Evolutionary conservation across 1,140 invertebrate genomes (phyloP).

Genomic region (Dreissena polymorpha): DNA sequence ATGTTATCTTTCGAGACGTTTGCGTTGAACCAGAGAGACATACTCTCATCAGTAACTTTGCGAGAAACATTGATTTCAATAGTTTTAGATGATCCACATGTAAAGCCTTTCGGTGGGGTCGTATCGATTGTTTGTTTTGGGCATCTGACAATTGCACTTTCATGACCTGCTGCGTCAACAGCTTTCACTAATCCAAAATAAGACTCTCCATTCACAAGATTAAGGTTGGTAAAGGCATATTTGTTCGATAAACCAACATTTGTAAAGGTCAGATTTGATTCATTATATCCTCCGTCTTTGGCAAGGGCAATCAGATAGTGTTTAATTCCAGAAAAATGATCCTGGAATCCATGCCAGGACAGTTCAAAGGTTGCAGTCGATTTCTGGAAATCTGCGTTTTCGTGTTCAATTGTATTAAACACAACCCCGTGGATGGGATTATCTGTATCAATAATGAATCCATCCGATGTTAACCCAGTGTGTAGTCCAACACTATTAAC

Average conservation of each 20-base stretch:
- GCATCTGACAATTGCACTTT: slow-evolving; percentile 15
- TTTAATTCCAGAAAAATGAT: slow-evolving; percentile 47
- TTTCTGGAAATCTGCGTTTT: slow-evolving; percentile 35
- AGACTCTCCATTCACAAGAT: slow-evolving; percentile 24
- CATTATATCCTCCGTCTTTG: neutral
- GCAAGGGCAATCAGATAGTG: slow-evolving; percentile 49
- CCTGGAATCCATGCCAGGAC: slow-evolving; percentile 64
- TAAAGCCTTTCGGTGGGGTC: slow-evolving; percentile 39
- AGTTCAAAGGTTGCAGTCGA: slow-evolving; percentile 33
- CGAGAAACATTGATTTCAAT: neutral
- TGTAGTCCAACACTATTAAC: too few relatives aligned
- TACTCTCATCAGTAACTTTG: neutral
- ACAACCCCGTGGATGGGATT: slow-evolving; percentile 56
- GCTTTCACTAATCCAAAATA: slow-evolving; percentile 53
- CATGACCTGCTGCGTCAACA: too few relatives aligned
- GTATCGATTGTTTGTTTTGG: slow-evolving; percentile 41
- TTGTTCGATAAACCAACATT: too few relatives aligned
- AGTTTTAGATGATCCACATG: neutral
- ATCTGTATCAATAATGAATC: slow-evolving; percentile 53
- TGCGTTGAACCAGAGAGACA: neutral
- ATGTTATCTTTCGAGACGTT: neutral
- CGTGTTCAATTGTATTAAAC: slow-evolving; percentile 45
- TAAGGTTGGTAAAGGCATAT: slow-evolving; percentile 13
- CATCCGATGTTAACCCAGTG: too few relatives aligned
- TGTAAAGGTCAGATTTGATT: neutral